phyloP scores from a whole-genome alignment of 1,140 invertebrate genomes.

The Lasioglossum baleicum region DNA sequence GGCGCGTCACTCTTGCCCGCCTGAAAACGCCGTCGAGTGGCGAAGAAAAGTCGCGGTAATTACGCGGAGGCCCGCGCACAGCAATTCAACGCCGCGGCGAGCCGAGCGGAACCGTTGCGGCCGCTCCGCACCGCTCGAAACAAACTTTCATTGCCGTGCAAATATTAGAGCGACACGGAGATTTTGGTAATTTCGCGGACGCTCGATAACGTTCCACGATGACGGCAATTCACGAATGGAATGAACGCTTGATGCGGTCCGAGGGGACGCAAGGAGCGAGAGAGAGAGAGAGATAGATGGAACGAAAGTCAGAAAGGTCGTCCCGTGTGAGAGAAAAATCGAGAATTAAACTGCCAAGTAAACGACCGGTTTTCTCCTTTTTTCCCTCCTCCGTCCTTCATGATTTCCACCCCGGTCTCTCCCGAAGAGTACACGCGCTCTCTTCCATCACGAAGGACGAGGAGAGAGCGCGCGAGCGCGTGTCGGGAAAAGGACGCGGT shows the following conservation, averaged over 20 bases:
- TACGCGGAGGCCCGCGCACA: conserved; percentile 21
- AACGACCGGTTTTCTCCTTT: conserved; percentile 1
- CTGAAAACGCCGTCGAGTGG: conserved; percentile 36
- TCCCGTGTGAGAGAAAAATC: conserved; percentile 1
- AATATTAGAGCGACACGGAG: conserved; percentile 3
- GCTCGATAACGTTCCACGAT: conserved; percentile 12
- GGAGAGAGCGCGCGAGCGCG: not conserved
- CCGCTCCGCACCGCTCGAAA: not conserved
- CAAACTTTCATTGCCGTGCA: conserved; percentile 21
- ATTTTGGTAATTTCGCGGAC: conserved; percentile 19
- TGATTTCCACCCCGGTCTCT: too few relatives aligned
- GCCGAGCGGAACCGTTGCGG: not conserved
- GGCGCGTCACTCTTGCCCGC: conserved; percentile 45
- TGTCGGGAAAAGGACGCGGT: conserved; percentile 54
- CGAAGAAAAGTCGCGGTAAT: conserved; percentile 41
- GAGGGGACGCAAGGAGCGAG: not conserved
- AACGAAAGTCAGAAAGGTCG: too few relatives aligned
- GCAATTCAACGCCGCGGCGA: conserved; percentile 9
- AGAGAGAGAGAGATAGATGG: too few relatives aligned
- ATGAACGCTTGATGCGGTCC: not conserved
- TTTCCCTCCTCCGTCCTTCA: not conserved
- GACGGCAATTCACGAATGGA: conserved; percentile 38
- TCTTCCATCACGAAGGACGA: conserved; percentile 27
- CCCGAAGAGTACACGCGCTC: not conserved
- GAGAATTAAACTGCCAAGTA: conserved; percentile 42